Base-by-base conservation (phyloP, 2,888 invertebrate species). In the Drosophila formosana region DNA sequence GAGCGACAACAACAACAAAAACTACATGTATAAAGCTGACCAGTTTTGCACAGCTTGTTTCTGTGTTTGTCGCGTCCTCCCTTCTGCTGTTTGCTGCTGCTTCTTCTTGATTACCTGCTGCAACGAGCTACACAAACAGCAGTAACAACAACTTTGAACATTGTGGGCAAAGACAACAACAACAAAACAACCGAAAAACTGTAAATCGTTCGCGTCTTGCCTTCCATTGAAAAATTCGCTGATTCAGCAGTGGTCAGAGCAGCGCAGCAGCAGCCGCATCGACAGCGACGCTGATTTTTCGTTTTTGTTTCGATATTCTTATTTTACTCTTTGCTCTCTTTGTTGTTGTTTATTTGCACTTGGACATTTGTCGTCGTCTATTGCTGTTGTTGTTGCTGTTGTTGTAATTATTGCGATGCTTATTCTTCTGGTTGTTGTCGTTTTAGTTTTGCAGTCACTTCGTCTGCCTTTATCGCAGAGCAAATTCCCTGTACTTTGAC, bases 191-290 rank as follows among this genome's bases (percentile, higher is more conserved):
- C 66, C 65, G 45, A 72, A 71, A 84, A 84, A 72, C 78, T 84
- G 76, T 78, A 84, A 82, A 77, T 74, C 58, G 72, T 62, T 65
- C 47, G 60, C 56, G 60, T 52, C 64, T 64, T 72, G 30, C 30
- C 30, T 30, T 30, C 30, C 82, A 82, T 84, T 79, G 76, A 84
- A 84, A 73, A 70, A 78, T 67, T 66, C 57, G 83, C 87, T 75
- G 84, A 83, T 83, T 82, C 78, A 86, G 67, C 32, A 32, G 32
- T 32, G 32, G 32, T 32, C 32, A 32, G 32, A 32, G 32, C 32
- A 32, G 37, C 34, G 34, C 63, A 49, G 7, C 37, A n/a, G 37
- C 65, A 51, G 60, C 69, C 66, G 55, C 60, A 34, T 8, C 26
- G 72, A 32, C 56, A 32, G 47, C 66, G 57, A 57, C 66, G 56